phyloP scores from a whole-genome alignment of 2,888 invertebrate genomes.

The Drosophila ezoana region DNA sequence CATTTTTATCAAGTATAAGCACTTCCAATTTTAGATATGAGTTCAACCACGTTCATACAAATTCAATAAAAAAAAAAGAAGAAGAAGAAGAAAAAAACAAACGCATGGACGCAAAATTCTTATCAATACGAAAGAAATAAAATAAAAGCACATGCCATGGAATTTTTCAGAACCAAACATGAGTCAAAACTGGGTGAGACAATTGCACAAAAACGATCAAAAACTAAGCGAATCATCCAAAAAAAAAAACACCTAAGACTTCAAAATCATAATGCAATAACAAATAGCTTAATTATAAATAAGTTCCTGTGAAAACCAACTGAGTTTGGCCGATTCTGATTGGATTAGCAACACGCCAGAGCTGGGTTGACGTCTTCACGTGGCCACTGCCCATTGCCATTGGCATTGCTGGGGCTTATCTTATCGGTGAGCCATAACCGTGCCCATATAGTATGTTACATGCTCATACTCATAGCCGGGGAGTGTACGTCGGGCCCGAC shows the following conservation, averaged over 20 bases:
- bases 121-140: conserved; percentile 3
- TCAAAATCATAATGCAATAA: too few species aligned
- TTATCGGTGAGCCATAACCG: conserved; percentile 40
- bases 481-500: not conserved
- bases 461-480: not conserved
- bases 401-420: conserved; percentile 42
- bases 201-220: not conserved
- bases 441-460: not conserved
- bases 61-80: conserved; percentile 17
- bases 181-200: not conserved
- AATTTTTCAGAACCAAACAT: conserved; percentile 2
- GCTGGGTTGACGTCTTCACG: conserved; percentile 11
- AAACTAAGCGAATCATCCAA: not conserved
- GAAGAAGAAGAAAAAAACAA: not conserved
- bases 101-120: conserved; percentile 1
- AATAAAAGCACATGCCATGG: not conserved
- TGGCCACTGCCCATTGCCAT: conserved; percentile 25
- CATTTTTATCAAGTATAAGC: conserved; percentile 4
- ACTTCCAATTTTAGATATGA: conserved; percentile 25
- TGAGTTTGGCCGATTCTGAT: not conserved
- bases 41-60: conserved; percentile 10
- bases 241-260: not conserved
- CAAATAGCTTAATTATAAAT: too few species aligned
- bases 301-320: conserved; percentile 12
- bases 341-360: conserved; percentile 16